Base-by-base conservation (phyloP, 2,797 vertebrate species). In the Macropodus opercularis region DNA sequence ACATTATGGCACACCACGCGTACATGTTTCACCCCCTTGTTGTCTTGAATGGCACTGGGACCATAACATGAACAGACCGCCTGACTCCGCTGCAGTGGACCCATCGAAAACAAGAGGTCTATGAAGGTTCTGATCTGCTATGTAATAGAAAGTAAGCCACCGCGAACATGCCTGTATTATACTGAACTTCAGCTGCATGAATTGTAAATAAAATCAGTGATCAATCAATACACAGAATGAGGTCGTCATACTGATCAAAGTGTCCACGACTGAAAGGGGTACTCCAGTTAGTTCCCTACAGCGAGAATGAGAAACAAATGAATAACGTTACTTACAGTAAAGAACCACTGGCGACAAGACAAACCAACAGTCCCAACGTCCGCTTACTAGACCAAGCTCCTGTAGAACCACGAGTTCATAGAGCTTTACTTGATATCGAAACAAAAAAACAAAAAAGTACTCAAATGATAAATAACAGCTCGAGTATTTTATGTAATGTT, bases 21-120 rank as follows among this genome's bases (percentile, higher is more conserved):
- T 88, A 92, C 89, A 91, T 93, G 91, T 93, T 92, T 93, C 90
- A 90, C 87, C 87, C 85, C 90, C 86, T 81, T 75, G 87, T 90
- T 88, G 85, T 91, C 87, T 92, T 92, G 91, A 92, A 92, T 91
- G 92, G 89, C 91, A 91, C 87, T 90, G 87, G 88, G 85, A 86
- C 80, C 90, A 90, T 89, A 70, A 77, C 81, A 88, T 83, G 80
- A 79, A 87, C 72, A 82, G 51, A 57, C 83, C 83, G 85, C 81
- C 73, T 87, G 77, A 87, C 87, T 91, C 84, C 84, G 85, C 89
- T 93, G 93, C 91, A 91, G 92, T 89, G 68, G 57, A 82, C 79
- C 67, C 48, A 75, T 46, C 32, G 44, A 71, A 75, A 85, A 83
- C 64, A 72, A 69, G 59, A 89, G 79, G 69, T 61, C 77, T 87